Conservation (phyloP, 2,797 vertebrate genomes). For the Enteromius argenteus region DNA sequence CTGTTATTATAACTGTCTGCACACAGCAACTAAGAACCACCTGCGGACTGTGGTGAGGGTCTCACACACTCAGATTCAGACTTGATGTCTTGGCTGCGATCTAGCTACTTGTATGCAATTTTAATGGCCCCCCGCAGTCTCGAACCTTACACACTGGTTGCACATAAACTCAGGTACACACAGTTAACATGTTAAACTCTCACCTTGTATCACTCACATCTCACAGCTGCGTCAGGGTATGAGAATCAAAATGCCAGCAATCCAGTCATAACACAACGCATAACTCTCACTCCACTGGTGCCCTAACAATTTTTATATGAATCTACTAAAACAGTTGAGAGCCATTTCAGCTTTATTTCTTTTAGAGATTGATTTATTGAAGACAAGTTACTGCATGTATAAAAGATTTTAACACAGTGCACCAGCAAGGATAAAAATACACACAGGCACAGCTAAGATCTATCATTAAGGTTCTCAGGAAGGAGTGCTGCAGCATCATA, state of each 20-base stretch:
- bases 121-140: neutral
- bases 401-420: conserved; percentile 43
- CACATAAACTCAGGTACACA: conserved; percentile 36
- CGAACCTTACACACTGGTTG: neutral
- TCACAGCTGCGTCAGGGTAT: neutral
- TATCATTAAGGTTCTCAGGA: conserved; percentile 16
- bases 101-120: neutral
- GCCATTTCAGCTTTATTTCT: conserved; percentile 44
- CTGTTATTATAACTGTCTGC: conserved; percentile 86
- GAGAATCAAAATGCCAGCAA: conserved; percentile 16
- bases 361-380: conserved; percentile 45
- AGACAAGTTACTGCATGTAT: conserved; percentile 44
- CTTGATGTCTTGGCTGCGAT: neutral
- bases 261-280: conserved; percentile 28
- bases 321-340: conserved; percentile 43
- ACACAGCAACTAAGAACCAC: conserved; percentile 70
- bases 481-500: neutral
- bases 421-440: conserved; percentile 31
- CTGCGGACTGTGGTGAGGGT: conserved; percentile 84
- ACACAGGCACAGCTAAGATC: conserved; percentile 26
- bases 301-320: conserved; percentile 47
- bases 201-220: conserved; percentile 15
- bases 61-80: conserved; percentile 13
- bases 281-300: conserved; percentile 19
- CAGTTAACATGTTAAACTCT: conserved; percentile 34